Conservation (phyloP, 2,113 vertebrate genomes). For the Leucosticte australis region DNA sequence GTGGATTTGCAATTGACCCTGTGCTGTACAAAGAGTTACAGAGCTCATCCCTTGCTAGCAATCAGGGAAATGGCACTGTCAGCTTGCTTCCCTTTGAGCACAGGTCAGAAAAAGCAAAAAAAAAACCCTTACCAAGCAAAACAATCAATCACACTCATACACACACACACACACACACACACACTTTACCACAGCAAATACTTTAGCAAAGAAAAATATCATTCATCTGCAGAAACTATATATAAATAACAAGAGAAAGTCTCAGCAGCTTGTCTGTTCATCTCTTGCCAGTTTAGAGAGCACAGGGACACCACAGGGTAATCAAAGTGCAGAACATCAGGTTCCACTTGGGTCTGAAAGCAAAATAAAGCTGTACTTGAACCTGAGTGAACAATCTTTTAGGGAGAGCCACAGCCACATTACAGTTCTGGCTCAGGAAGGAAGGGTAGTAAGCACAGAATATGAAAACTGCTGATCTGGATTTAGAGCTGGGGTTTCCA, state of each 20-base stretch:
- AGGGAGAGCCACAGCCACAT: not conserved
- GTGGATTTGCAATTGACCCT: not conserved
- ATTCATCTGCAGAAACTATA: not conserved
- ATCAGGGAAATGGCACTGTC: not conserved
- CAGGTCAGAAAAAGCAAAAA: not conserved
- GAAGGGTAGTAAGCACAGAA: not conserved
- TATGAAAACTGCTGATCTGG: not conserved
- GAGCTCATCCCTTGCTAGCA: not conserved
- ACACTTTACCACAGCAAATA: not conserved
- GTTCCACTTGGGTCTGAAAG: not conserved
- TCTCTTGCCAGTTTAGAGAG: not conserved
- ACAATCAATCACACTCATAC: not conserved
- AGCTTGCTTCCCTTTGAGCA: not conserved
- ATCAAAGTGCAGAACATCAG: not conserved
- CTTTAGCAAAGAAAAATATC: not conserved
- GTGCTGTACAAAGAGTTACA: not conserved
- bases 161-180: not conserved
- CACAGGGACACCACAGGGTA: not conserved
- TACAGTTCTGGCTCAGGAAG: not conserved
- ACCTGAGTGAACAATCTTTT: not conserved
- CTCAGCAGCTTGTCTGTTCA: not conserved
- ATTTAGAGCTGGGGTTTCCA: not conserved
- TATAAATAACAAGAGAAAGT: not conserved
- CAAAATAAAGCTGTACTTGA: not conserved
- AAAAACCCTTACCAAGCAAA: not conserved